phyloP scores from a whole-genome alignment of 2,888 invertebrate species.

The Melikaiella ostensackeni region DNA sequence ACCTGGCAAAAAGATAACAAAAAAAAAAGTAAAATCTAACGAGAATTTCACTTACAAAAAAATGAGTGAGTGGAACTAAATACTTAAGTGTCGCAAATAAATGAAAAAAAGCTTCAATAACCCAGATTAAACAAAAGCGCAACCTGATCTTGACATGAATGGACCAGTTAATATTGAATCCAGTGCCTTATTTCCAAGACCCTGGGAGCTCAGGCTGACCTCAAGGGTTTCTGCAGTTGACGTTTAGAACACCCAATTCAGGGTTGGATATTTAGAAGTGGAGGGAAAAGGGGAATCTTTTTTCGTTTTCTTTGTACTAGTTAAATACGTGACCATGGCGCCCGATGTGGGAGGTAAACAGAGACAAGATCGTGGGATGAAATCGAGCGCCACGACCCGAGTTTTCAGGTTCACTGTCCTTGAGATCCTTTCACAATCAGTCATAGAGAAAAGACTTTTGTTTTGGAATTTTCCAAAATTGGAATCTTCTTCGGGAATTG shows the following conservation, averaged over 20 bases:
- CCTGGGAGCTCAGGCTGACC: neutral
- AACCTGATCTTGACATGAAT: slow-evolving; percentile 31
- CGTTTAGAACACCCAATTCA: neutral
- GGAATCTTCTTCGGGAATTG: neutral
- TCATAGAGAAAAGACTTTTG: neutral
- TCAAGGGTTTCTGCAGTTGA: neutral
- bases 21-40: neutral
- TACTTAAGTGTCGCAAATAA: neutral
- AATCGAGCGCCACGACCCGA: slow-evolving; percentile 5
- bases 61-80: slow-evolving; percentile 8
- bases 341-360: slow-evolving; percentile 61
- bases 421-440: neutral
- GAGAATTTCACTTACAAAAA: neutral
- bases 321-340: slow-evolving; percentile 61
- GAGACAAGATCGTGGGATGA: slow-evolving; percentile 42
- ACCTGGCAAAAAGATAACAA: neutral
- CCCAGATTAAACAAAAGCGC: slow-evolving; percentile 2
- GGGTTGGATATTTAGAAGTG: neutral
- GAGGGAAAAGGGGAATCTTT: neutral
- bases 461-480: neutral
- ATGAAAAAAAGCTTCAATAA: neutral
- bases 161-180: slow-evolving; percentile 21
- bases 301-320: neutral
- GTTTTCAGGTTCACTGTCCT: slow-evolving; percentile 14
- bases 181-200: slow-evolving; percentile 23